A percentile compares a stretch with the other conserved stretches of the same genome.
Evolutionary conservation across 2,888 invertebrate species (phyloP).

Genomic region (Drosophila kuntzei): DNA sequence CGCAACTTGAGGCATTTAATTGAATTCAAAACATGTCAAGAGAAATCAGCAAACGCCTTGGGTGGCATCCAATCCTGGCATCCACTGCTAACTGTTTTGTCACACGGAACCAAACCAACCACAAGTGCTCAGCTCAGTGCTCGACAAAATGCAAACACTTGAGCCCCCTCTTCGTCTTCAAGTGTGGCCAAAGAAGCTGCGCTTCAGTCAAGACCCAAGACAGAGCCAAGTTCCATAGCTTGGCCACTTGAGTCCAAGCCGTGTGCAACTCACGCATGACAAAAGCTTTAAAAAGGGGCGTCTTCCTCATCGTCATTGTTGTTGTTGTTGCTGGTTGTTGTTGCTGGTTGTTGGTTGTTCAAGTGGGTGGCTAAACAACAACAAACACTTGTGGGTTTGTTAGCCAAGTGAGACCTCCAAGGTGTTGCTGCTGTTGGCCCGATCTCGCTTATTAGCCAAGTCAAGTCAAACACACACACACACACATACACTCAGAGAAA

Average conservation of each 20-base stretch:
- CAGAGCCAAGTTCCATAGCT: slow-evolving; percentile 37
- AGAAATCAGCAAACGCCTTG: slow-evolving; percentile 68
- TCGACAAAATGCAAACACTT: slow-evolving; percentile 68
- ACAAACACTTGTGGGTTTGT: slow-evolving; percentile 66
- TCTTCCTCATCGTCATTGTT: slow-evolving; percentile 39
- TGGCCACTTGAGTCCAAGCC: slow-evolving; percentile 59
- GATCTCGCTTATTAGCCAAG: slow-evolving; percentile 69
- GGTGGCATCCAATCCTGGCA: slow-evolving; percentile 65
- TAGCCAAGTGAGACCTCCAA: slow-evolving; percentile 58
- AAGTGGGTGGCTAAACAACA: slow-evolving; percentile 67
- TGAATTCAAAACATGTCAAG: slow-evolving; percentile 80
- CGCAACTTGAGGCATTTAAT: slow-evolving; percentile 65
- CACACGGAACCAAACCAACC: slow-evolving; percentile 42
- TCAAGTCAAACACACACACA: slow-evolving; percentile 27
- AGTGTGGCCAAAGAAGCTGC: slow-evolving; percentile 68
- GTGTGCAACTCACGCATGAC: slow-evolving; percentile 61
- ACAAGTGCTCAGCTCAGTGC: slow-evolving; percentile 44
- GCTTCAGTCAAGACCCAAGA: slow-evolving; percentile 47
- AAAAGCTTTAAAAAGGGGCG: slow-evolving; percentile 71
- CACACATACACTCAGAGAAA: slow-evolving; percentile 8
- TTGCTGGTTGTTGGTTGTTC: slow-evolving; percentile 29
- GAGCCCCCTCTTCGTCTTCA: slow-evolving; percentile 32
- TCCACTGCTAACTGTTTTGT: slow-evolving; percentile 46
- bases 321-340: slow-evolving; percentile 4
- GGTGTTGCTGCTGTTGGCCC: slow-evolving; percentile 48